Evolutionary conservation across 2,888 invertebrate genomes (phyloP).

Genomic region (Harpagoxenus sublaevis): DNA sequence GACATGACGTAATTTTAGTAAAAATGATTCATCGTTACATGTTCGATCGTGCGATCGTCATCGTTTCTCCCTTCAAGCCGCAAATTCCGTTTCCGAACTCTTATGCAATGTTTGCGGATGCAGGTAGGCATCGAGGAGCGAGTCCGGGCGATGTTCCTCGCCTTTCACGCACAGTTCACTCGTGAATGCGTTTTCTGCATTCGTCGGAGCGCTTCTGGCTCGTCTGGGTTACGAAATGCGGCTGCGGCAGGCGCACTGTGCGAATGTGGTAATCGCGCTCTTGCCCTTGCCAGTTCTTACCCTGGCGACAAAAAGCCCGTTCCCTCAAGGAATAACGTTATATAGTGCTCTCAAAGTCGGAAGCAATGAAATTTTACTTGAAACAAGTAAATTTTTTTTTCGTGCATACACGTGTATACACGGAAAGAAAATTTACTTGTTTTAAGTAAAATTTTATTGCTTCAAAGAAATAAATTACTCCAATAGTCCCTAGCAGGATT

Average conservation of each 20-base stretch:
- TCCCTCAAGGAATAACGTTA: slow-evolving; percentile 58
- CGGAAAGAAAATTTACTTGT: too few species aligned
- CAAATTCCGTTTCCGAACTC: slow-evolving; percentile 68
- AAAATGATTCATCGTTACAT: background rate
- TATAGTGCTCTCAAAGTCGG: background rate
- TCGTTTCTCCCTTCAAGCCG: slow-evolving; percentile 32
- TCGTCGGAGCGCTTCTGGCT: slow-evolving; percentile 72
- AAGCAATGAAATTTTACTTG: too few species aligned
- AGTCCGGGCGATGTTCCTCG: slow-evolving; percentile 65
- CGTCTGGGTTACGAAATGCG: slow-evolving; percentile 77
- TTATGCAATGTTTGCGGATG: slow-evolving; percentile 66
- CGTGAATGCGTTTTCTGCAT: slow-evolving; percentile 71
- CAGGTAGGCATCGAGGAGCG: slow-evolving; percentile 57
- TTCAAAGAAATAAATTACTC: too few species aligned
- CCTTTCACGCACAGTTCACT: slow-evolving; percentile 64
- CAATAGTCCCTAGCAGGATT: too few species aligned
- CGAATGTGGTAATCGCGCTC: slow-evolving; percentile 76
- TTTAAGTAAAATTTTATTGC: too few species aligned
- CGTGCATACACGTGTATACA: too few species aligned
- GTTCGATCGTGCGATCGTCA: background rate
- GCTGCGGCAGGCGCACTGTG: slow-evolving; percentile 70
- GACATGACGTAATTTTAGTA: background rate
- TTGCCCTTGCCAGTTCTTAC: slow-evolving; percentile 64
- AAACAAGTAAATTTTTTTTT: too few species aligned
- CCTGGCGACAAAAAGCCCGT: slow-evolving; percentile 56